Percentiles rank a stretch among this genome's conserved stretches.
Evolutionary conservation across 2,797 vertebrate genomes (phyloP).

Genomic region (Melanotaenia boesemani): DNA sequence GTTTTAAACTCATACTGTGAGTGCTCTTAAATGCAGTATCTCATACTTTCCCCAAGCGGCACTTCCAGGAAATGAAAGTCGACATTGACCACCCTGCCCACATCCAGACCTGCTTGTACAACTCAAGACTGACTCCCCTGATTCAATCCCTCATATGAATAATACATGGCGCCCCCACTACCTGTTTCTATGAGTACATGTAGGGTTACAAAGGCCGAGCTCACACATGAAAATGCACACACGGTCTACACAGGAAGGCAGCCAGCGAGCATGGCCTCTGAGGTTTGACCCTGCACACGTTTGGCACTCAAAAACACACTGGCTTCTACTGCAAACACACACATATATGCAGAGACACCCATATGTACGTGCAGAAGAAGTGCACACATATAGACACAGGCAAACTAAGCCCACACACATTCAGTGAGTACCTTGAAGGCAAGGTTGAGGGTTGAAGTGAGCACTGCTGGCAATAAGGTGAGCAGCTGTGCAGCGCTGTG

Average conservation of each 20-base stretch:
- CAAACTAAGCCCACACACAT: constrained; percentile 71
- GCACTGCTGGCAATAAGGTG: constrained; percentile 82
- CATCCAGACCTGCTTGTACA: constrained; percentile 63
- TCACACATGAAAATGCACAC: constrained; percentile 42
- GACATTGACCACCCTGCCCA: constrained; percentile 75
- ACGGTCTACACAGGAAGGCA: constrained; percentile 54
- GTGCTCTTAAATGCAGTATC: constrained; percentile 41
- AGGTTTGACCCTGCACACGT: constrained; percentile 65
- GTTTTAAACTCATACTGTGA: constrained; percentile 45
- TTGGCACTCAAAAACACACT: constrained; percentile 30
- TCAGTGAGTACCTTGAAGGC: constrained; percentile 74
- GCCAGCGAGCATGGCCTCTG: constrained; percentile 63
- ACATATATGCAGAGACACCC: constrained; percentile 9
- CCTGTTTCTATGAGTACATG: constrained; percentile 67
- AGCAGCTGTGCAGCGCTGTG: constrained; percentile 80
- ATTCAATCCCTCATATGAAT: constrained; percentile 64
- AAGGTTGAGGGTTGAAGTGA: constrained; percentile 78
- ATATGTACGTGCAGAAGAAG: neutral
- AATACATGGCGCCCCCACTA: constrained; percentile 75
- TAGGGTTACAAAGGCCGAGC: constrained; percentile 56
- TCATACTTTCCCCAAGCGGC: constrained; percentile 46
- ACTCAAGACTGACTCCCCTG: constrained; percentile 46
- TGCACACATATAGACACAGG: constrained; percentile 30
- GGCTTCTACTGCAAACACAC: neutral
- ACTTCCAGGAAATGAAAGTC: constrained; percentile 72